Percentiles rank a stretch among this genome's conserved stretches.
Evolutionary conservation across 2,888 invertebrate species (phyloP).

Genomic region (Monochamus alternatus): DNA sequence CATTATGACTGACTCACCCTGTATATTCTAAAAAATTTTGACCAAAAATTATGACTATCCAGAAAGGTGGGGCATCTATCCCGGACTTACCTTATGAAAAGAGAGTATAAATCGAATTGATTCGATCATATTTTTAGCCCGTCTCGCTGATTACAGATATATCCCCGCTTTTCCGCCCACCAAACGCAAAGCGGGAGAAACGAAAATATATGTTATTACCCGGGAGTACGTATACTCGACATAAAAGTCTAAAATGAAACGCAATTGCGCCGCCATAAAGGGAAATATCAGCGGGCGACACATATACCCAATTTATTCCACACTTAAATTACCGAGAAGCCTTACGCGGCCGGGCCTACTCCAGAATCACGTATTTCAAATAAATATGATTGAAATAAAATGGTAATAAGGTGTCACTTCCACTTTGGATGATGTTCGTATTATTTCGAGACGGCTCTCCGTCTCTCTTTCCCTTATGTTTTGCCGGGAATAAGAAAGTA

Average conservation of each 20-base stretch:
- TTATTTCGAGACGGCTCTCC: background rate
- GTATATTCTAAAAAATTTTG: no score
- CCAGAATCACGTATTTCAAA: conserved; percentile 35
- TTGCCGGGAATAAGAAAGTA: no score
- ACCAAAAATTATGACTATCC: no score
- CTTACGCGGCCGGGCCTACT: conserved; percentile 18
- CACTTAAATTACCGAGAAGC: conserved; percentile 28
- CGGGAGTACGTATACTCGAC: background rate
- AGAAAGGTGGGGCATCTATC: no score
- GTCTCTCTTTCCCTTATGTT: no score
- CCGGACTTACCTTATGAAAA: no score
- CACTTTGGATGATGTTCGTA: conserved; percentile 20
- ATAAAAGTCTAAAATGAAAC: conserved; percentile 9
- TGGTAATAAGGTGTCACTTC: conserved; percentile 34
- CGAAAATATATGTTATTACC: conserved; percentile 11
- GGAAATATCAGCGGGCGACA: conserved; percentile 29
- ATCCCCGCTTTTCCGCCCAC: no score
- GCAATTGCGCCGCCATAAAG: background rate
- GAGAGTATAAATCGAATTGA: no score
- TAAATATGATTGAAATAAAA: conserved; percentile 40
- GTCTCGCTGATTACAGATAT: no score
- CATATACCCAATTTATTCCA: conserved; percentile 33
- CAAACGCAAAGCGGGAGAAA: background rate
- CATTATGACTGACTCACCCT: no score
- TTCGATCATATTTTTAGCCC: no score